Percentiles rank a stretch among this genome's conserved stretches.
These are phyloP conservation scores for Eulacestoma nigropectus DNA, from an alignment of 2,113 vertebrate genomes.

Conservation along the genomic window DNA sequence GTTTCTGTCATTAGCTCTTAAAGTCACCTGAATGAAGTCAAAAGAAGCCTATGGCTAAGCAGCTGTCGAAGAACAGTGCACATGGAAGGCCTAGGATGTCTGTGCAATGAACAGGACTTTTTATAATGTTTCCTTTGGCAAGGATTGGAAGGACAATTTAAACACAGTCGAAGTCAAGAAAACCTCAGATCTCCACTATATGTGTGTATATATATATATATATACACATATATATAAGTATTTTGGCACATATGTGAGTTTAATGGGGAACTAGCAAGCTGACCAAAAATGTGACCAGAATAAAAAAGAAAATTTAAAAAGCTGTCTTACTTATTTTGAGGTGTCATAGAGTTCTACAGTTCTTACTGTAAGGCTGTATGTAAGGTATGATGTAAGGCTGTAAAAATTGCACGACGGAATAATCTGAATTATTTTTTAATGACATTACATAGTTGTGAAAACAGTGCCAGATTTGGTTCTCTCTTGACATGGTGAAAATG, in stretches of 20 bases:
- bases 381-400: not conserved
- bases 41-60: not conserved
- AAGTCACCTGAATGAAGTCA: not conserved
- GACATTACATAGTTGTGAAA: not conserved
- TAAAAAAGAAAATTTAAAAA: not conserved
- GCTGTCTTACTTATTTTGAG: not conserved
- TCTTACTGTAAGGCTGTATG: not conserved
- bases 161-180: not conserved
- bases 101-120: not conserved
- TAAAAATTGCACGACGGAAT: not conserved
- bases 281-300: not conserved
- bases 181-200: not conserved
- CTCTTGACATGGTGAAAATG: not conserved
- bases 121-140: not conserved
- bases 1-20: constrained; percentile 24
- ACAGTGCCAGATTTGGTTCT: not conserved
- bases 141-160: not conserved
- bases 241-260: not conserved
- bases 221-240: not conserved
- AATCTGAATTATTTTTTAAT: not conserved
- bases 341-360: not conserved
- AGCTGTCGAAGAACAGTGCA: not conserved
- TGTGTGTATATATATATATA: not conserved
- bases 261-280: not conserved
- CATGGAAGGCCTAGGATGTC: not conserved